Evolutionary conservation across 2,797 vertebrate species (phyloP), one percentile per base, ranked within the genome.

Genomic region (Sebastolobus alascanus): DNA sequence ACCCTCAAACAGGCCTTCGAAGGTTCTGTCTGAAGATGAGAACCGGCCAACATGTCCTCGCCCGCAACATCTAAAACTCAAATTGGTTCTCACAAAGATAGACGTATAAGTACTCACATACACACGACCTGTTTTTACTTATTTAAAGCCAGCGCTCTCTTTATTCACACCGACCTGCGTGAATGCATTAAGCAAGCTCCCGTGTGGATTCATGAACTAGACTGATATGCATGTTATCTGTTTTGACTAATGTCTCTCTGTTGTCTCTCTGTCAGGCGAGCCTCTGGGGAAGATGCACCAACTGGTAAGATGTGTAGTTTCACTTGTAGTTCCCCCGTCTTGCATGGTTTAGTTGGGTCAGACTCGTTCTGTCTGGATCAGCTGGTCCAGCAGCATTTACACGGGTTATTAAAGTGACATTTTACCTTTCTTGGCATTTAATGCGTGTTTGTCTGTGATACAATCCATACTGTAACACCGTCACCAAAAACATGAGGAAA

Each of bases 261-360:
- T 72, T 55, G 35, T 46, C 25, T 88, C 59, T 77, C 29, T 52
- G 54, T 83, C 90, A 95, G 92, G 82, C 97, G 97, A 92, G 89
- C 95, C 3, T 90, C 96, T 0, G 97, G 94, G 79, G 97, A 98
- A 87, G 98, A 98, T 84, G 86, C 94, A 20, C 89, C 97, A 79
- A 97, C 96, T 89, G 96, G 98, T 99, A 93, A 96, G 96, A 93
- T 14, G 2, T 46, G 9, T 35, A 14, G 40, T 70, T 75, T 76
- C 27, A 67, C 67, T 60, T 13, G 8, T 22, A 16, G 9, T 20
- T 63, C 14, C 33, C 37, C 20, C 27, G 8, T 69, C 55, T 75
- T 11, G 43, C 11, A 16, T 27, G 33, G 9, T 40, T 73, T 43
- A 6, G 12, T 22, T 29, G 2, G 6, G 55, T 67, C 69, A 1